phyloP scores from a whole-genome alignment of 2,888 invertebrate genomes.

The Drosophila mulleri region DNA sequence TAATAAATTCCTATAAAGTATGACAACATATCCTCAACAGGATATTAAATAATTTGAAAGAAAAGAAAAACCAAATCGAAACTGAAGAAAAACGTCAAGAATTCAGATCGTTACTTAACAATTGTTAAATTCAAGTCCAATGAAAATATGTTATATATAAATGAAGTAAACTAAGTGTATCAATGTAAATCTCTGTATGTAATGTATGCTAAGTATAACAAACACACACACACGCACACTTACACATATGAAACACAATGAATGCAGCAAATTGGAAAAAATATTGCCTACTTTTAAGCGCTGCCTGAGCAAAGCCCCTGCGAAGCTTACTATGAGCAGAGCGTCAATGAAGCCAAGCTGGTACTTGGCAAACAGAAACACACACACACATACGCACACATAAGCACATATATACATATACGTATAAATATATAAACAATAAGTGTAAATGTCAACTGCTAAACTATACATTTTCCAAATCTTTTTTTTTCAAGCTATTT shows the following conservation, averaged over 20 bases:
- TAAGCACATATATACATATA: constrained; percentile 9
- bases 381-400: constrained; percentile 13
- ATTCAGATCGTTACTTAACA: background rate
- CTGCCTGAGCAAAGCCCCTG: background rate
- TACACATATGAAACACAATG: background rate
- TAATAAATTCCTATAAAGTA: background rate
- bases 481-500: background rate
- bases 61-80: constrained; percentile 9
- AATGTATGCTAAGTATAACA: constrained; percentile 51
- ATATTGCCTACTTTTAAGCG: constrained; percentile 49
- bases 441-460: constrained; percentile 12
- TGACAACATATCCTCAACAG: constrained; percentile 28
- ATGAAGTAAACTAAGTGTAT: constrained; percentile 29
- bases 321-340: constrained; percentile 7
- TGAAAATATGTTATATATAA: constrained; percentile 8
- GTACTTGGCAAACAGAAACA: constrained; percentile 55
- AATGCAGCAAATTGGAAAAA: constrained; percentile 10
- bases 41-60: constrained; percentile 13
- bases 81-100: constrained; percentile 17
- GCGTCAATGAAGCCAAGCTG: constrained; percentile 52
- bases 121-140: constrained; percentile 17
- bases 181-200: constrained; percentile 75
- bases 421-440: background rate
- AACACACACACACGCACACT: constrained; percentile 15
- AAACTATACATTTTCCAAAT: constrained; percentile 1